Percentiles rank a stretch among this genome's conserved stretches.
Conservation (phyloP, 2,113 vertebrate genomes). For the Loxodonta africana region DNA sequence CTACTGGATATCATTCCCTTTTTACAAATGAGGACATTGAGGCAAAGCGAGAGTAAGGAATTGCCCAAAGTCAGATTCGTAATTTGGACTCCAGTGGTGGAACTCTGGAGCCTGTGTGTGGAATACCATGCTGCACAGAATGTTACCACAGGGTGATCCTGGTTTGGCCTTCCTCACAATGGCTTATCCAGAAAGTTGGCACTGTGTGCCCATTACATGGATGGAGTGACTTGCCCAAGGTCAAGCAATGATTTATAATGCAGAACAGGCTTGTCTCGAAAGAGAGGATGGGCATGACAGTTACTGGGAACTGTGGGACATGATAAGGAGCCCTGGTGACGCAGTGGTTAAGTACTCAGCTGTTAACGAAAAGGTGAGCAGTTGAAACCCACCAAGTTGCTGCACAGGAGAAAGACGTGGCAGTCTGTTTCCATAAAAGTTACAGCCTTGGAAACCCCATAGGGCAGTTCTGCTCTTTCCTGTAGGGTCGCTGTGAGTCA, state of each 20-base stretch:
- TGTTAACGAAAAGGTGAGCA: background rate
- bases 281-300: background rate
- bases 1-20: background rate
- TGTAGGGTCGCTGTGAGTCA: too few relatives aligned
- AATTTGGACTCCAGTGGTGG: background rate
- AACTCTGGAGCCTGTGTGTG: background rate
- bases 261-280: background rate
- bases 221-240: background rate
- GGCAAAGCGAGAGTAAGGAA: background rate
- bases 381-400: background rate
- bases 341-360: background rate
- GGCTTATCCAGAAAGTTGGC: background rate
- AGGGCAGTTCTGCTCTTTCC: too few relatives aligned
- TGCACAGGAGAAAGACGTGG: too few relatives aligned
- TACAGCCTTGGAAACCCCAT: too few relatives aligned
- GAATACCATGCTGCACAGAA: fast-evolving
- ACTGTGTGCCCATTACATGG: fast-evolving
- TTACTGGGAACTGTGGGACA: background rate
- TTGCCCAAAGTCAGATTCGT: background rate
- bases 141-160: too few relatives aligned
- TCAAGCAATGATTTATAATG: background rate
- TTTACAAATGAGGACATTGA: background rate
- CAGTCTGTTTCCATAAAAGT: too few relatives aligned
- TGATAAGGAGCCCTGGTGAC: too few relatives aligned
- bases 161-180: background rate